A percentile compares a stretch with the other conserved stretches of the same genome.
phyloP scores from a whole-genome alignment of 2,797 vertebrate genomes.

The Nyctalus aviator region DNA sequence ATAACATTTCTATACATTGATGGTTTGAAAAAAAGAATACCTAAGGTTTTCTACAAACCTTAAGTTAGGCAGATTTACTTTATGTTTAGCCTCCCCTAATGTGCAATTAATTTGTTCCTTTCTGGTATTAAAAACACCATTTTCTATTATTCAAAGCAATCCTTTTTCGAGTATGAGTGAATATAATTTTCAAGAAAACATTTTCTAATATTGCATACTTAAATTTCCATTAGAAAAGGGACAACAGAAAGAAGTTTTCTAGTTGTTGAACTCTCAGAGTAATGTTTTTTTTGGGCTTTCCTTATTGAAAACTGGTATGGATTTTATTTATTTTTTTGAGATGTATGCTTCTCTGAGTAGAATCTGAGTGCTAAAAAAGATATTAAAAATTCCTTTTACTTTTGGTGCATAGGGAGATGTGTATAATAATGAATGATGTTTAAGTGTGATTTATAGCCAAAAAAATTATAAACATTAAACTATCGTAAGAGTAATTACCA shows the following conservation, averaged over 20 bases:
- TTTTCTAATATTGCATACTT: conserved; percentile 19
- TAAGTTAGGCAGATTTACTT: conserved; percentile 43
- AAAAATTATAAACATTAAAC: conserved; percentile 25
- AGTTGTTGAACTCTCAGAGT: conserved; percentile 39
- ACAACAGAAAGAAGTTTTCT: conserved; percentile 33
- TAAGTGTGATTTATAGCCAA: not conserved
- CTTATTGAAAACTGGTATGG: not conserved
- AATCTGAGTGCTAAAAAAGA: conserved; percentile 10
- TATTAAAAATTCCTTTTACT: conserved; percentile 31
- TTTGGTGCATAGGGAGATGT: not conserved
- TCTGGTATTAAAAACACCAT: not conserved
- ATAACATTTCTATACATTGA: not conserved
- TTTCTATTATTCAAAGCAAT: conserved; percentile 56
- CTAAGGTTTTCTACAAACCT: conserved; percentile 38
- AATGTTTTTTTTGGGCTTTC: conserved; percentile 3
- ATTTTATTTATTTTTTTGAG: conserved; percentile 6
- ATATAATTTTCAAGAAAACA: conserved; percentile 24
- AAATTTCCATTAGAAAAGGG: conserved; percentile 38
- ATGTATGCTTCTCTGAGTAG: not conserved
- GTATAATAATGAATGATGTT: not conserved
- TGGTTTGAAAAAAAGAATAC: not conserved
- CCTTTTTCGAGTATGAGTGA: not conserved
- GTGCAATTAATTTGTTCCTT: conserved; percentile 38
- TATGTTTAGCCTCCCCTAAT: conserved; percentile 11
- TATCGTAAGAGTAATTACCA: conserved; percentile 9